Conservation (phyloP, 2,888 invertebrate genomes). For the Dryomyza anilis region DNA sequence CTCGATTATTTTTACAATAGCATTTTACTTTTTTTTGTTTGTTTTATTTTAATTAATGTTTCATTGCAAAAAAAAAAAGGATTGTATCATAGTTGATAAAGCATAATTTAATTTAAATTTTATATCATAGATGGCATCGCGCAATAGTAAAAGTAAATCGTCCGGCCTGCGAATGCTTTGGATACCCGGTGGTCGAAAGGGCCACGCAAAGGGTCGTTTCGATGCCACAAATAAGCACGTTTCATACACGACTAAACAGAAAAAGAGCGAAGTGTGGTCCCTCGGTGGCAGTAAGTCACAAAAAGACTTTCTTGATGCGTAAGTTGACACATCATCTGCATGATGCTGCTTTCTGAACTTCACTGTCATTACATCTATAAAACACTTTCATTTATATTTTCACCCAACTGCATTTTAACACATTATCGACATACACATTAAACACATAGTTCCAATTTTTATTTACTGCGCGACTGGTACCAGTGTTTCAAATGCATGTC, state of each 20-base stretch:
- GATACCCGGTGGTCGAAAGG: constrained; percentile 58
- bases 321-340: too few relatives aligned
- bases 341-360: too few relatives aligned
- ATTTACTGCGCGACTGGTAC: too few relatives aligned
- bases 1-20: too few relatives aligned
- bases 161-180: constrained; percentile 57
- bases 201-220: constrained; percentile 54
- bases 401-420: too few relatives aligned
- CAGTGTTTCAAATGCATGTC: too few relatives aligned
- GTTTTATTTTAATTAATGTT: background rate
- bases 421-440: too few relatives aligned
- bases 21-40: background rate
- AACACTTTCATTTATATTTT: too few relatives aligned
- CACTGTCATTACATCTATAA: too few relatives aligned
- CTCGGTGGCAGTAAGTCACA: constrained; percentile 57
- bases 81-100: background rate
- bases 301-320: constrained; percentile 50
- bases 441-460: too few relatives aligned
- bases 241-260: constrained; percentile 42
- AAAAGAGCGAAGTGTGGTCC: constrained; percentile 58
- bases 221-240: constrained; percentile 53
- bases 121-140: constrained; percentile 50
- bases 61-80: background rate
- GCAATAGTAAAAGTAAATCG: constrained; percentile 49
- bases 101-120: constrained; percentile 16